Evolutionary conservation across 1,140 invertebrate species (phyloP).

Genomic region (Wasmannia auropunctata): DNA sequence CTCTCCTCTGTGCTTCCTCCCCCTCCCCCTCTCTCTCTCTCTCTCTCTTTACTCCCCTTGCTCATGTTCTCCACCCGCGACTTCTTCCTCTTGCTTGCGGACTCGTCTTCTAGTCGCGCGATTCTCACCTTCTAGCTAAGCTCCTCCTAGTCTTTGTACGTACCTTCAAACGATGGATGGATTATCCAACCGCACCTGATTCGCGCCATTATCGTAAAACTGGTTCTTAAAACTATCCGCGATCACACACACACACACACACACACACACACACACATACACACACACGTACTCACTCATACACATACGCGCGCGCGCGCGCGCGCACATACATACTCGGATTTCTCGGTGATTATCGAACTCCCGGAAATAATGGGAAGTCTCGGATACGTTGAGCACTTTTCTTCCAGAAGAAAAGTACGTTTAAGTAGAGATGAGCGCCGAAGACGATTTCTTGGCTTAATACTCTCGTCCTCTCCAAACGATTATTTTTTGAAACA

Average conservation of each 20-base stretch:
- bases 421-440: slow-evolving; percentile 12
- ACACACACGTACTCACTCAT: neutral
- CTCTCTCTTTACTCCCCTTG: too few relatives aligned
- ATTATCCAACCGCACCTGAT: slow-evolving; percentile 36
- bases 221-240: slow-evolving; percentile 10
- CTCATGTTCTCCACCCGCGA: slow-evolving; percentile 6
- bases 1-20: neutral
- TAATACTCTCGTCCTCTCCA: neutral
- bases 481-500: neutral
- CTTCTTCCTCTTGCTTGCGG: neutral
- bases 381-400: neutral
- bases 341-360: slow-evolving; percentile 28
- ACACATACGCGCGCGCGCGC: neutral
- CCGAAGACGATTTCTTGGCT: neutral
- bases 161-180: slow-evolving; percentile 23
- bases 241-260: neutral
- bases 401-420: neutral
- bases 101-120: neutral
- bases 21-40: neutral
- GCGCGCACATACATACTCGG: neutral
- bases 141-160: slow-evolving; percentile 24
- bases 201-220: slow-evolving; percentile 38
- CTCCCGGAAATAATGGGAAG: neutral
- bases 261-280: neutral
- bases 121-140: neutral